Evolutionary conservation across 35 echinoderm and acorn worm genomes (phyloP).

Genomic region (Ophioderma brevispina): DNA sequence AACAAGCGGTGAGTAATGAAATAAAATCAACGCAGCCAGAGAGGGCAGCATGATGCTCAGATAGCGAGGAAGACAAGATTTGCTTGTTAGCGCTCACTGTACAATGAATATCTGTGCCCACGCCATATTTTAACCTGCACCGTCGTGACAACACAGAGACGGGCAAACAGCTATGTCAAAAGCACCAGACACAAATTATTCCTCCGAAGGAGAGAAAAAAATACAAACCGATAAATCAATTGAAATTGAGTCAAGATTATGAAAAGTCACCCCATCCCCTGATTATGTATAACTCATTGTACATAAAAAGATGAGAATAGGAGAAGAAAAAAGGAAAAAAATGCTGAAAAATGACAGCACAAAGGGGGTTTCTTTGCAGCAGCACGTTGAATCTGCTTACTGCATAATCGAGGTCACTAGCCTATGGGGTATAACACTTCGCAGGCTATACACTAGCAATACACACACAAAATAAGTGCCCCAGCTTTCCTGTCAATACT

Average conservation of each 20-base stretch:
- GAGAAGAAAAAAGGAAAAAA: not conserved
- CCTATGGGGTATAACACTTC: not conserved
- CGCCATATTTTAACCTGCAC: slow-evolving; percentile 7
- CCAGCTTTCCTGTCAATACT: no score
- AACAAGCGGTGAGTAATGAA: not conserved
- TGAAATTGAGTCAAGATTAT: not conserved
- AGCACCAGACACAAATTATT: not conserved
- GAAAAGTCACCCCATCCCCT: not conserved
- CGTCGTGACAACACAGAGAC: not conserved
- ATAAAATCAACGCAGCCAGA: not conserved
- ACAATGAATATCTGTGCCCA: not conserved
- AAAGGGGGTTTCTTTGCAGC: not conserved
- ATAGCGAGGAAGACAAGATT: not conserved
- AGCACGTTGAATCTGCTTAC: not conserved
- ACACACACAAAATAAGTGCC: no score
- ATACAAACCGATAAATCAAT: not conserved
- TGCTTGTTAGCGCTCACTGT: not conserved
- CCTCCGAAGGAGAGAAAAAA: not conserved
- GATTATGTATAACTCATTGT: not conserved
- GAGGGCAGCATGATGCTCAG: not conserved
- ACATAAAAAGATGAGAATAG: not conserved
- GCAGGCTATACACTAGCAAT: not conserved
- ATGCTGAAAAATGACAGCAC: not conserved
- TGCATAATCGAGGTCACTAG: not conserved
- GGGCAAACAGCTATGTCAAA: not conserved